phyloP scores from a whole-genome alignment of 2,797 vertebrate species.

The Hozukius guyotensis region DNA sequence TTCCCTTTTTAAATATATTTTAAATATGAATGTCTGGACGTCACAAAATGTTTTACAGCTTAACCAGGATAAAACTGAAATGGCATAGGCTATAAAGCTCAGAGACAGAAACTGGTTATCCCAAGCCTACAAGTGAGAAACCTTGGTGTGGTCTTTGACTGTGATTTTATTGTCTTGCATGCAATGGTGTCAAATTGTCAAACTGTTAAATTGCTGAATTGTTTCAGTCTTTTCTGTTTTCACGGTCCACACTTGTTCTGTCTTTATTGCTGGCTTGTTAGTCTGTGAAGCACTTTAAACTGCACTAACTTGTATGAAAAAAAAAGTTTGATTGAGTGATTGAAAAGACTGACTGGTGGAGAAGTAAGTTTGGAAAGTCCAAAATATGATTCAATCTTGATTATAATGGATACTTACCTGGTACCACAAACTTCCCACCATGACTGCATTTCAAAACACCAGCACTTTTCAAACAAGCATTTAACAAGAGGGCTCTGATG shows the following conservation, averaged over 20 bases:
- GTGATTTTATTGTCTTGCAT: background rate
- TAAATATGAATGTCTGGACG: background rate
- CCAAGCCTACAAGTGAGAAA: background rate
- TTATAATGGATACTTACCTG: slow-evolving; percentile 8
- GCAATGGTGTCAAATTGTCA: background rate
- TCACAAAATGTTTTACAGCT: background rate
- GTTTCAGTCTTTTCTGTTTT: background rate
- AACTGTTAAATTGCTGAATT: background rate
- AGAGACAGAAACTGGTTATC: background rate
- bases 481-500: slow-evolving; percentile 61
- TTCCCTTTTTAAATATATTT: background rate
- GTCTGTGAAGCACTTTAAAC: background rate
- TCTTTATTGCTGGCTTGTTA: background rate
- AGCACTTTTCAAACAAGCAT: slow-evolving; percentile 58
- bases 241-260: background rate
- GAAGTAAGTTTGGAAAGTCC: background rate
- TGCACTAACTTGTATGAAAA: background rate
- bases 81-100: background rate
- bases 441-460: slow-evolving; percentile 48
- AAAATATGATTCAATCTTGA: slow-evolving; percentile 34
- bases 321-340: background rate
- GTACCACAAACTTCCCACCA: slow-evolving; percentile 16
- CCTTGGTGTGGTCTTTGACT: background rate
- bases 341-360: background rate
- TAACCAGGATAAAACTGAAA: background rate